Conservation (phyloP, 2,113 vertebrate genomes). For the Psilopsiagon aymara region DNA sequence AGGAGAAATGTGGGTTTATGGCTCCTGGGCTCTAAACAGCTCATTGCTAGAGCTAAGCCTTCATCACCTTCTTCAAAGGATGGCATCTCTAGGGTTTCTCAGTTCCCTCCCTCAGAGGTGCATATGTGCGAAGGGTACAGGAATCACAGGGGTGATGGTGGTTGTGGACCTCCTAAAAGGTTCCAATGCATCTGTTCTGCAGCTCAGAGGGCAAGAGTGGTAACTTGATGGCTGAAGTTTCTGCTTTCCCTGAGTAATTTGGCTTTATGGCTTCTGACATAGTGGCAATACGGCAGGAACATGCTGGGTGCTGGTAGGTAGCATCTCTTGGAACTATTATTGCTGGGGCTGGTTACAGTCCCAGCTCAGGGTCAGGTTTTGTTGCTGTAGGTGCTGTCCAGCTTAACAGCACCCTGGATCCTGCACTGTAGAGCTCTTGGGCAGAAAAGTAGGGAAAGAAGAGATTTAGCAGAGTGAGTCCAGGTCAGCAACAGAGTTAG, state of each 20-base stretch:
- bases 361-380: not conserved
- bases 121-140: not conserved
- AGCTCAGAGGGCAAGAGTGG: not conserved
- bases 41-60: not conserved
- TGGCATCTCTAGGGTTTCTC: not conserved
- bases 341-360: not conserved
- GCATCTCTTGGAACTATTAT: not conserved
- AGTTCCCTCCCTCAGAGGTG: not conserved
- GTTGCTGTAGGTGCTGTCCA: not conserved
- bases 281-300: not conserved
- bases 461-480: not conserved
- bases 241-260: not conserved
- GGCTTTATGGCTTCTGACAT: not conserved
- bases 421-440: not conserved
- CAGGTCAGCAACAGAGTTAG: not conserved
- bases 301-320: not conserved
- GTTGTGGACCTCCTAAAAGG: not conserved
- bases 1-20: not conserved
- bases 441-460: not conserved
- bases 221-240: not conserved
- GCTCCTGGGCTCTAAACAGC: not conserved
- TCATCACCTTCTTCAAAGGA: not conserved
- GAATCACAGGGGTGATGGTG: not conserved
- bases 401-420: not conserved
- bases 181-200: not conserved